Conservation (phyloP, 2,113 vertebrate species). For the Bubo scandiacus region DNA sequence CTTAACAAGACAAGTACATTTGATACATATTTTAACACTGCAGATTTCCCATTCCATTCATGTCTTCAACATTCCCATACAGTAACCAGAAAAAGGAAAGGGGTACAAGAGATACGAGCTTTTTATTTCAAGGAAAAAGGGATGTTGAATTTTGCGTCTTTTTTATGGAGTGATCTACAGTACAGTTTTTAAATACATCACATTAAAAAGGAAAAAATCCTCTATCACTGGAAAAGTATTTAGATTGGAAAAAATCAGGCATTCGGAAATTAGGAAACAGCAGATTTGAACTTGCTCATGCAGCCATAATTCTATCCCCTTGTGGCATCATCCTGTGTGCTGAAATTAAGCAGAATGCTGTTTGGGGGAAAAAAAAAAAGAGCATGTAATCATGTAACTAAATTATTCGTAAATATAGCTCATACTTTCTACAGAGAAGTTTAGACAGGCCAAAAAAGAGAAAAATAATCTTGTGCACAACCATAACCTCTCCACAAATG, state of each 20-base stretch:
- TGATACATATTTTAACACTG: not conserved
- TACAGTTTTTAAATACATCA: not conserved
- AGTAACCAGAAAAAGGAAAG: not conserved
- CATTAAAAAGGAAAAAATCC: accelerated
- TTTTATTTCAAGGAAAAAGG: not conserved
- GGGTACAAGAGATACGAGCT: not conserved
- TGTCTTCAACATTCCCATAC: not conserved
- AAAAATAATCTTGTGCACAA: not conserved
- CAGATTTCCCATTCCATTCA: not conserved
- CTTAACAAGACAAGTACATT: not conserved
- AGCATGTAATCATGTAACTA: not conserved
- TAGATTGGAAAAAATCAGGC: not conserved
- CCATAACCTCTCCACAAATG: not conserved
- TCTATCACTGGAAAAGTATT: not conserved
- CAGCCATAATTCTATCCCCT: conserved; percentile 1
- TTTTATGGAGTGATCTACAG: not conserved
- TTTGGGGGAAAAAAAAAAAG: not conserved
- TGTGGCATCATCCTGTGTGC: not conserved
- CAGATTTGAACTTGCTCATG: conserved; percentile 16
- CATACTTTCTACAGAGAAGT: not conserved
- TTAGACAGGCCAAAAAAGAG: not conserved
- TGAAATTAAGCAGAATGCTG: not conserved
- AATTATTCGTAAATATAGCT: not conserved
- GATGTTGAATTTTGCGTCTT: not conserved
- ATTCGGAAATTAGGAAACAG: not conserved